Evolutionary conservation across 2,113 vertebrate species (phyloP), one percentile per base, ranked within the genome.

Genomic region (Actenoides lindsayi): DNA sequence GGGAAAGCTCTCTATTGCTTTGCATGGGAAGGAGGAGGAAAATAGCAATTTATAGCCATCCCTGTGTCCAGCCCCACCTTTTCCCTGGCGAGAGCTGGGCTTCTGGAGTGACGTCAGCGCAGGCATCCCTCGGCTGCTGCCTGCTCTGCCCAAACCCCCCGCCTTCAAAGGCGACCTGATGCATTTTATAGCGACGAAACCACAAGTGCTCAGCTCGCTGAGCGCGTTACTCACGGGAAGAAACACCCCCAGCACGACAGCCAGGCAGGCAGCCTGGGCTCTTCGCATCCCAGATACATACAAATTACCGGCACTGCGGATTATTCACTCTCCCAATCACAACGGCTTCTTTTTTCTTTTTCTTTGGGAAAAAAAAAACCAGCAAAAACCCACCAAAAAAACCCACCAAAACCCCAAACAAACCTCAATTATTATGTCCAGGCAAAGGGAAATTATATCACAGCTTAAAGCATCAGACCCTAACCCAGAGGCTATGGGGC

Each of bases 231-330:
- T 77, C 56, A 27, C 0, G 16, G 90, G 78, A 86, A 87, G 65
- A 33, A 95, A 88, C 90, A 70, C 48, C 88, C 85, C 88, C 88
- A 48, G 53, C 13, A 4, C 2, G 33, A 88, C 59, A 74, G 74
- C 74, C 90, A 83, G 68, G 69, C 90, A 93, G 95, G 82, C 90
- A 91, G 94, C 84, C 81, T 63, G 90, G 73, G 78, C 46, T 78
- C 87, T 46, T 93, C 0, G 1, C 94, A 97, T 84, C 95, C 95
- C 94, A 94, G 82, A 95, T 97, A 76, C 96, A 92, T 90, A 90
- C 85, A 78, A 94, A 97, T 94, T 53, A 88, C 74, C 2, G 0
- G 62, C 90, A 56, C 90, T 93, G 95, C 20, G 0, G 94, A 90
- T 89, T 91, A 46, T 79, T 93, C 75, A 6, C 39, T 64, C 74